Conservation (phyloP, 1,140 invertebrate species). For the Dendrolimus kikuchii region DNA sequence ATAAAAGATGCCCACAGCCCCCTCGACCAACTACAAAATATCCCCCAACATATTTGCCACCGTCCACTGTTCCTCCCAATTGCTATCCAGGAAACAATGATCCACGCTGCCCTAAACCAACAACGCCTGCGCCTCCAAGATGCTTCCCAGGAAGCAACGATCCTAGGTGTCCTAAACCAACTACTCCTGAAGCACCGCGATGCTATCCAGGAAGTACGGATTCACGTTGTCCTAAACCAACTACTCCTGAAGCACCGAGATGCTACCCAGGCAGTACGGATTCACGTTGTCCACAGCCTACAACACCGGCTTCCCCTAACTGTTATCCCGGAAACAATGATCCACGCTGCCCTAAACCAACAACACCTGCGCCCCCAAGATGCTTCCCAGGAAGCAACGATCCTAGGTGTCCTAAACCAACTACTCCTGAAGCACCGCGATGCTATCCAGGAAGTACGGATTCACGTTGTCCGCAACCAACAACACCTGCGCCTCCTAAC, state of each 20-base stretch:
- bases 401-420: conserved; percentile 48
- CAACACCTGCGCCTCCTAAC: no score
- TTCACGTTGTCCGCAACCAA: no score
- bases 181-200: conserved; percentile 21
- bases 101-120: conserved; percentile 11
- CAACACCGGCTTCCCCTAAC: conserved; percentile 23
- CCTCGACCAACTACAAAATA: no score
- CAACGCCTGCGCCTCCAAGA: conserved; percentile 11
- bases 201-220: conserved; percentile 48
- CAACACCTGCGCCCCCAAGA: conserved; percentile 17
- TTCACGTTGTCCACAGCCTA: conserved; percentile 32
- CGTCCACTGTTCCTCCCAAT: no score
- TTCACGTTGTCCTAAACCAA: conserved; percentile 39
- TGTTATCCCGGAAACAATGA: conserved; percentile 41
- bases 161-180: conserved; percentile 20
- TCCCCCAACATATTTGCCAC: no score
- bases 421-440: no score
- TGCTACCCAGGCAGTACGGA: conserved; percentile 36
- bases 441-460: no score
- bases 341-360: conserved; percentile 36
- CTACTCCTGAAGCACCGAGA: conserved; percentile 16
- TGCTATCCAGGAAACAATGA: conserved; percentile 13
- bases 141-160: conserved; percentile 25
- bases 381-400: conserved; percentile 60
- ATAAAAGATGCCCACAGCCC: no score